Conservation (phyloP, 2,113 vertebrate genomes). For the Atrichornis clamosus region DNA sequence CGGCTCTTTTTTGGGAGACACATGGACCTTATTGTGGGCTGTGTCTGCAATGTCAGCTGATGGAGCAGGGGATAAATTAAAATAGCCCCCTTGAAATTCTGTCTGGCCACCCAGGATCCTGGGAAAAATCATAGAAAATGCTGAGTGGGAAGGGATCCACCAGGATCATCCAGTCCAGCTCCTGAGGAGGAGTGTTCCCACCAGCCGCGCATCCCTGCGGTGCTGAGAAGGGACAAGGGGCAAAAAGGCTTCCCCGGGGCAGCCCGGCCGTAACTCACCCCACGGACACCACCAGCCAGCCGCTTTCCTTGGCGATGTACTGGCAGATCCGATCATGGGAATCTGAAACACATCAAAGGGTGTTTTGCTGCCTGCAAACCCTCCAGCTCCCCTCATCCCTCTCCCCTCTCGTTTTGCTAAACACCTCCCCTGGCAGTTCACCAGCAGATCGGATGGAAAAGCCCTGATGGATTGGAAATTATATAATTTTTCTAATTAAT, state of each 20-base stretch:
- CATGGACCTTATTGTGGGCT: too few species aligned
- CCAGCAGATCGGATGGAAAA: too few species aligned
- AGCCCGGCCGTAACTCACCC: slow-evolving; percentile 51
- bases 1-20: neutral
- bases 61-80: neutral
- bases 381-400: neutral
- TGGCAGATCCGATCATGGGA: slow-evolving; percentile 70
- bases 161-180: neutral
- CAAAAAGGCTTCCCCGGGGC: too few species aligned
- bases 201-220: accelerated
- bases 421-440: neutral
- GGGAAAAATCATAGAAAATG: neutral
- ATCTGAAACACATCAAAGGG: slow-evolving; percentile 33
- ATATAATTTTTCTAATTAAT: neutral
- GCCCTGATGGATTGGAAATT: neutral
- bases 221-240: neutral
- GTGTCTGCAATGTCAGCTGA: neutral
- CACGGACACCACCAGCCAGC: slow-evolving; percentile 73
- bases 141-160: neutral
- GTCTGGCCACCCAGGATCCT: accelerated
- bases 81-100: neutral
- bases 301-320: slow-evolving; percentile 63
- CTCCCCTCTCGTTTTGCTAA: neutral
- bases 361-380: neutral
- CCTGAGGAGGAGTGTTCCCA: neutral